Evolutionary conservation across 2,797 vertebrate species (phyloP).

Genomic region (Salarias fasciatus): DNA sequence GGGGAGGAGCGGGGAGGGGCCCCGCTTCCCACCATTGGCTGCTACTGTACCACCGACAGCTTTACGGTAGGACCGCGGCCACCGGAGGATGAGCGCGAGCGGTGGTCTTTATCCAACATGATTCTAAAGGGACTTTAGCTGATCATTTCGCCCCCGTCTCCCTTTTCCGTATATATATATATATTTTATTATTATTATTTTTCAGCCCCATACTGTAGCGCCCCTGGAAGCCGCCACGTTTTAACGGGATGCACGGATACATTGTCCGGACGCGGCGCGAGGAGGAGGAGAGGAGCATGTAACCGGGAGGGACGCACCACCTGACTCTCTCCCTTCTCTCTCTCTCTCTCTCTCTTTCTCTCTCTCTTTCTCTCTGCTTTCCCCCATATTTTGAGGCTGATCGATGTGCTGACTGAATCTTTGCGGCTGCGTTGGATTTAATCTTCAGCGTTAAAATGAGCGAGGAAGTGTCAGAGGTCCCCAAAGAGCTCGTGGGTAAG

Average conservation of each 20-base stretch:
- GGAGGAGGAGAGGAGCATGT: constrained; percentile 73
- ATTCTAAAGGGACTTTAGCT: constrained; percentile 29
- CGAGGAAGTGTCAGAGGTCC: constrained; percentile 89
- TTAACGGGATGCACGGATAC: constrained; percentile 60
- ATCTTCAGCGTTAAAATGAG: constrained; percentile 80
- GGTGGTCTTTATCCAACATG: constrained; percentile 42
- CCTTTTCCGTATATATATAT: too few species aligned
- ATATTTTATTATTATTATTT: too few species aligned
- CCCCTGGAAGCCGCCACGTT: constrained; percentile 5
- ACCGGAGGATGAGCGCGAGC: constrained; percentile 39
- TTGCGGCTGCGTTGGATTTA: constrained; percentile 43
- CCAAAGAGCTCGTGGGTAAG: constrained; percentile 92
- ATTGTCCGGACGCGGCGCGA: constrained; percentile 59
- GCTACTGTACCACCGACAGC: constrained; percentile 45
- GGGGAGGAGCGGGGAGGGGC: constrained; percentile 65
- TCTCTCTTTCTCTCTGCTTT: constrained; percentile 2
- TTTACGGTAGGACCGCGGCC: constrained; percentile 55
- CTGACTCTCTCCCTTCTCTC: constrained; percentile 58
- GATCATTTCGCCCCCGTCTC: background rate
- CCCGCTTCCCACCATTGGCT: constrained; percentile 53
- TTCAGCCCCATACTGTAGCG: background rate
- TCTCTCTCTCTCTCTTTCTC: background rate
- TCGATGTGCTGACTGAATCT: constrained; percentile 44
- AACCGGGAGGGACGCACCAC: constrained; percentile 71
- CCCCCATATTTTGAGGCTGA: constrained; percentile 16